A percentile compares a stretch with the other conserved stretches of the same genome.
Conservation (phyloP, 2,888 invertebrate genomes). For the Nemotelus pantherinus region DNA sequence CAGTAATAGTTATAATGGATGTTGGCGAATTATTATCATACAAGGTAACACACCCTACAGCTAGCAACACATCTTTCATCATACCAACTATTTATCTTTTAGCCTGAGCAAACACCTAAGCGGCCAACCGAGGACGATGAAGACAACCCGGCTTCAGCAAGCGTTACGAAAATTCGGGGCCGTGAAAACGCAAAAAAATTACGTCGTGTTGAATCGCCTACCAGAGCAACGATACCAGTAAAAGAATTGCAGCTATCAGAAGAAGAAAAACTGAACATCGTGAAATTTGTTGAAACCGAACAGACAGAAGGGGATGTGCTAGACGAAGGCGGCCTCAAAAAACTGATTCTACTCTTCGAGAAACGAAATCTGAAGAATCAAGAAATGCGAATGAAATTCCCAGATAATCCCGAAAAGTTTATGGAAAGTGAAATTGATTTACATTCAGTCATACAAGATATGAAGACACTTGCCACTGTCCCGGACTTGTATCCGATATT, state of each 20-base stretch:
- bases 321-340: conserved; percentile 88
- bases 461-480: conserved; percentile 93
- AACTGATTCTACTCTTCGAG: conserved; percentile 91
- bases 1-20: conserved; percentile 64
- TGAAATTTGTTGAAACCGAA: conserved; percentile 85
- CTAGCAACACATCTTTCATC: conserved; percentile 25
- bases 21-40: conserved; percentile 70
- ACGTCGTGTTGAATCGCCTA: conserved; percentile 67
- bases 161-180: conserved; percentile 49
- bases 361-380: conserved; percentile 93
- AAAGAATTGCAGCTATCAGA: conserved; percentile 74
- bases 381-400: conserved; percentile 98
- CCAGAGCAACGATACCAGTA: conserved; percentile 61
- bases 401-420: conserved; percentile 96
- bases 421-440: conserved; percentile 97
- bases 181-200: conserved; percentile 71
- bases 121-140: conserved; percentile 70
- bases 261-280: conserved; percentile 81
- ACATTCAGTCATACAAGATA: conserved; percentile 85
- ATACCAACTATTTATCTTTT: conserved; percentile 28
- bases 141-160: conserved; percentile 58
- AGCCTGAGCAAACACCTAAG: conserved; percentile 88
- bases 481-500: conserved; percentile 94
- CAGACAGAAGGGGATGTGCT: conserved; percentile 84
- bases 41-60: conserved; percentile 63